Percentiles rank a stretch among this genome's conserved stretches.
Conservation (phyloP, 2,888 invertebrate genomes). For the Melangyna quadrimaculata region DNA sequence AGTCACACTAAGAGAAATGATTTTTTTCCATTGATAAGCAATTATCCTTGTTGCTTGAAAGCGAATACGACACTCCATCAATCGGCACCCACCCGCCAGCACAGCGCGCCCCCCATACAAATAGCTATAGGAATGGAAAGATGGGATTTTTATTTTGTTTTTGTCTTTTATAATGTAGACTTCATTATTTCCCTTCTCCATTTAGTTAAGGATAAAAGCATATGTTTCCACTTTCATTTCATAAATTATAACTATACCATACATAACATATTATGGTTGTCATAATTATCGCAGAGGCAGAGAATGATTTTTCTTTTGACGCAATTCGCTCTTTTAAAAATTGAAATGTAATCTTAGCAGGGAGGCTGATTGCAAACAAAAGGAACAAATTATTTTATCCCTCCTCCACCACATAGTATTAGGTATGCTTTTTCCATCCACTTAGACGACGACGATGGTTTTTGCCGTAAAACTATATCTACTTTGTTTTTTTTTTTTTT, state of each 20-base stretch:
- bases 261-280: background rate
- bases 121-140: background rate
- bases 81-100: background rate
- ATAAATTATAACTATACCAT: background rate
- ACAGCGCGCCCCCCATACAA: background rate
- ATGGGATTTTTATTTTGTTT: slow-evolving; percentile 10
- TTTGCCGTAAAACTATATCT: background rate
- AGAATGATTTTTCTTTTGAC: slow-evolving; percentile 13
- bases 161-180: background rate
- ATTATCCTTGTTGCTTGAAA: slow-evolving; percentile 54
- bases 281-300: background rate
- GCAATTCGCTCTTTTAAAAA: background rate
- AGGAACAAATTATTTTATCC: slow-evolving; percentile 27
- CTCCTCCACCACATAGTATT: background rate
- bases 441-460: background rate
- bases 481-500: background rate
- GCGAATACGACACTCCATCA: slow-evolving; percentile 35
- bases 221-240: slow-evolving; percentile 17
- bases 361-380: slow-evolving; percentile 42
- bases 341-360: slow-evolving; percentile 36
- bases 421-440: background rate
- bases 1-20: slow-evolving; percentile 2
- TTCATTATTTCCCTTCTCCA: background rate
- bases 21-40: slow-evolving; percentile 65
- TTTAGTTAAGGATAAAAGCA: slow-evolving; percentile 12